Base-by-base conservation (phyloP, 2,888 invertebrate species). In the Orgyia antiqua region DNA sequence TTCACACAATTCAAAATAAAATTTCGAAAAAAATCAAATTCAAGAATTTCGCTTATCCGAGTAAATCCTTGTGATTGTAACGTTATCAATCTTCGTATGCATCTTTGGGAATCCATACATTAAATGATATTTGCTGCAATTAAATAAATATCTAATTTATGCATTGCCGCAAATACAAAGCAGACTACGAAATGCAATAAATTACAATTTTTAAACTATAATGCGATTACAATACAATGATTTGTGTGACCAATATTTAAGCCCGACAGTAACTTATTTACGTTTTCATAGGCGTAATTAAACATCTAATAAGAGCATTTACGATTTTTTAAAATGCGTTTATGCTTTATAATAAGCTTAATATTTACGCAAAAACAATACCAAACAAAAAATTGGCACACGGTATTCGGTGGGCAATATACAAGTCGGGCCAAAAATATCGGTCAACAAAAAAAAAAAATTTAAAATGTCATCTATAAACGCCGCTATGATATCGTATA, bases 141-240 rank as follows among this genome's bases (percentile, higher is more conserved):
- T n/a, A n/a, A n/a, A n/a, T n/a, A n/a, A n/a, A n/a, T n/a, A n/a
- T n/a, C n/a, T n/a, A n/a, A n/a, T n/a, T n/a, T n/a, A n/a, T n/a
- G n/a, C n/a, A n/a, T n/a, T n/a, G n/a, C n/a, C n/a, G n/a, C 70
- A 76, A 77, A 68, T 62, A 70, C 77, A 77, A 52, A 62, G 68
- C 73, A 71, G 71, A 70, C 72, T 58, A 58, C 52, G 58, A 61
- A 63, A 47, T 61, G 60, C 69, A 71, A 72, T 71, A 66, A 63
- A 72, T 76, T 77, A 77, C 66, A 71, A 70, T 75, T 75, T n/a
- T n/a, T 74, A 65, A 58, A 59, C 70, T 78, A 77, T 66, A 66
- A 70, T 74, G 72, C 71, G 71, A 73, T 75, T 78, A 78, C 69
- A 71, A 70, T 73, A 70, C 68, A 76, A 76, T 68, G 68, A 67